A percentile compares a stretch with the other conserved stretches of the same genome.
Evolutionary conservation across 2,113 vertebrate genomes (phyloP).

Genomic region (Sinocyclocheilus maitianheensis): DNA sequence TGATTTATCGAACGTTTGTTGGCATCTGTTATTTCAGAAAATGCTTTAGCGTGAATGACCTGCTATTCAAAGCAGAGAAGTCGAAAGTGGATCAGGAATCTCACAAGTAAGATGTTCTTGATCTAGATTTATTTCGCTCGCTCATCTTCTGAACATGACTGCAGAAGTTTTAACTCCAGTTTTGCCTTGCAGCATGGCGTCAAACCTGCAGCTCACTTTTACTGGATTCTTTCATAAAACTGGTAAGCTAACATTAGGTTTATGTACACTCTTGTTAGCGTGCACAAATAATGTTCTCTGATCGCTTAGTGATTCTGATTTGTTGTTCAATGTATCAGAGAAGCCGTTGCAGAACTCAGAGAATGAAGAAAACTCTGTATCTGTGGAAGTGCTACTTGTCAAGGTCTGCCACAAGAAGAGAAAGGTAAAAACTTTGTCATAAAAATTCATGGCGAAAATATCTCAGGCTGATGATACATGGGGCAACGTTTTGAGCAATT

Average conservation of each 20-base stretch:
- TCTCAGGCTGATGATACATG: neutral
- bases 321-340: constrained; percentile 78
- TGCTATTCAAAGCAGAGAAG: constrained; percentile 93
- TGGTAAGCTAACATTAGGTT: constrained; percentile 77
- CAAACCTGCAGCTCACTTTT: constrained; percentile 97
- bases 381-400: constrained; percentile 96
- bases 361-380: constrained; percentile 98
- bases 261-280: neutral
- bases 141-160: neutral
- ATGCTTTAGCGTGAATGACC: constrained; percentile 89
- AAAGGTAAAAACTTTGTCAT: constrained; percentile 81
- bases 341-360: constrained; percentile 98
- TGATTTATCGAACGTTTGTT: neutral
- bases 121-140: neutral
- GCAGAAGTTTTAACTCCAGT: neutral
- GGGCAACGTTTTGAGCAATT: no score
- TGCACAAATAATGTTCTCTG: neutral
- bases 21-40: constrained; percentile 77
- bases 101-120: constrained; percentile 80
- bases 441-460: neutral
- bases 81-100: constrained; percentile 92
- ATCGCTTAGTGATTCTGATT: neutral
- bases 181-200: constrained; percentile 83
- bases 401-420: constrained; percentile 99
- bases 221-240: constrained; percentile 99